Percentiles rank a stretch among this genome's conserved stretches.
phyloP scores from a whole-genome alignment of 2,888 invertebrate genomes.

The Pomacea canaliculata region DNA sequence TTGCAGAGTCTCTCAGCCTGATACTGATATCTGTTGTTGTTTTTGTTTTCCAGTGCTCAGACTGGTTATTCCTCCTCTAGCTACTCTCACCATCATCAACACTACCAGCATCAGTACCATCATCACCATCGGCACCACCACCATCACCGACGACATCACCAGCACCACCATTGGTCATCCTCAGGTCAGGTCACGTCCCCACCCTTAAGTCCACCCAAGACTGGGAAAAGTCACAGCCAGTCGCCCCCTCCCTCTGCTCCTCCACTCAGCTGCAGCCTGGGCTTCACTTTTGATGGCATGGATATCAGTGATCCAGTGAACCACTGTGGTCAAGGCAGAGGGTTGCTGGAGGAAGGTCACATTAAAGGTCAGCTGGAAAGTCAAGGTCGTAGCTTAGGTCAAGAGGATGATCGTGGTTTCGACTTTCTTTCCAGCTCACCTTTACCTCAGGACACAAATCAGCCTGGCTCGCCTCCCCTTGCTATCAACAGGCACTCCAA shows the following conservation, averaged over 20 bases:
- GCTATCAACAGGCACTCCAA: constrained; percentile 67
- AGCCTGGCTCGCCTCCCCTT: constrained; percentile 74
- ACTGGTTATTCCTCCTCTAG: constrained; percentile 5
- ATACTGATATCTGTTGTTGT: neutral
- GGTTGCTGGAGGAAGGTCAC: neutral
- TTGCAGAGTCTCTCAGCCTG: too few species aligned
- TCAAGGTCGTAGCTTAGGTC: constrained; percentile 2
- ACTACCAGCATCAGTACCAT: constrained; percentile 32
- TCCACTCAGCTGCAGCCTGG: constrained; percentile 37
- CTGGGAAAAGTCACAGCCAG: constrained; percentile 14
- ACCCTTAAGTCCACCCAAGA: constrained; percentile 17
- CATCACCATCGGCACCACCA: constrained; percentile 31
- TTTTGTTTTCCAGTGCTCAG: neutral
- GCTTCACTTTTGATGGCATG: constrained; percentile 17
- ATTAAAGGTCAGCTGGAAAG: constrained; percentile 9
- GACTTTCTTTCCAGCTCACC: constrained; percentile 66
- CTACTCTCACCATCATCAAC: constrained; percentile 27
- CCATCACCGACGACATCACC: constrained; percentile 26
- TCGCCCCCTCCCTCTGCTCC: constrained; percentile 44
- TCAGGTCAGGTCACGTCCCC: constrained; percentile 31
- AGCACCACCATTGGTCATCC: constrained; percentile 26
- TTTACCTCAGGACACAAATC: constrained; percentile 59
- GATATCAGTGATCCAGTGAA: too few species aligned
- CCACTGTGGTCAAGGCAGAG: neutral
- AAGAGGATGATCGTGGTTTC: constrained; percentile 17